phyloP scores from a whole-genome alignment of 1,140 invertebrate genomes.

The Papilio glaucus region DNA sequence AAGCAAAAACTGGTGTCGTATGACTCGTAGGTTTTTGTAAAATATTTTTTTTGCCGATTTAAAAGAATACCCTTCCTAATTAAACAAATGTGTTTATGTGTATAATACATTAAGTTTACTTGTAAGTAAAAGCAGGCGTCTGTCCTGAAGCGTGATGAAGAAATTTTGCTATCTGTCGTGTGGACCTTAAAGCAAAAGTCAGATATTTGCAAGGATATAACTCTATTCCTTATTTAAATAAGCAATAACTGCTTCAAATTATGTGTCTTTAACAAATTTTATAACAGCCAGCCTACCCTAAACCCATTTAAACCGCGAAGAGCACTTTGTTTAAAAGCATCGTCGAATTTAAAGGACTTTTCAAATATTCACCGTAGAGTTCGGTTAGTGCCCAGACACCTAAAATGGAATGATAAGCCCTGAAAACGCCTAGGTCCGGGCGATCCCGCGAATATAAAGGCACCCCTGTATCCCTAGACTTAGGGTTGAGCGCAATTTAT shows the following conservation, averaged over 20 bases:
- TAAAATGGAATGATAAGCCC: conserved; percentile 33
- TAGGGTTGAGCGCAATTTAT: conserved; percentile 11
- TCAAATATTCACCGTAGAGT: conserved; percentile 10
- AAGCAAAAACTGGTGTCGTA: not conserved
- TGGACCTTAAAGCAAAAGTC: too few relatives aligned
- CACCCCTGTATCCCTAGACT: conserved; percentile 5
- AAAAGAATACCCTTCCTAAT: too few relatives aligned
- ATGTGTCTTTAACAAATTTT: not conserved
- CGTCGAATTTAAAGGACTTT: conserved; percentile 12
- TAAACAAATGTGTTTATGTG: too few relatives aligned
- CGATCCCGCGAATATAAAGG: conserved; percentile 34
- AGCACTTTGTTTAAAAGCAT: conserved; percentile 13
- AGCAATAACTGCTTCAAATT: not conserved
- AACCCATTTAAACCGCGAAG: not conserved
- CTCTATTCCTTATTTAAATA: too few relatives aligned
- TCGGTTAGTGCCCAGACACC: conserved; percentile 35
- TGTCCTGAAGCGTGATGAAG: too few relatives aligned
- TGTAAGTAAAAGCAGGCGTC: too few relatives aligned
- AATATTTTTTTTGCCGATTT: not conserved
- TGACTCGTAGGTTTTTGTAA: too few relatives aligned
- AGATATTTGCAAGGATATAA: too few relatives aligned
- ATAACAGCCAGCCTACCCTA: not conserved
- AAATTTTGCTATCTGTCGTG: too few relatives aligned
- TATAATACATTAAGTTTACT: too few relatives aligned
- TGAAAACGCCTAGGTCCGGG: conserved; percentile 29